These are phyloP conservation scores for Dorcus parallelipipedus DNA, from an alignment of 2,888 invertebrate genomes.

Conservation along the genomic window DNA sequence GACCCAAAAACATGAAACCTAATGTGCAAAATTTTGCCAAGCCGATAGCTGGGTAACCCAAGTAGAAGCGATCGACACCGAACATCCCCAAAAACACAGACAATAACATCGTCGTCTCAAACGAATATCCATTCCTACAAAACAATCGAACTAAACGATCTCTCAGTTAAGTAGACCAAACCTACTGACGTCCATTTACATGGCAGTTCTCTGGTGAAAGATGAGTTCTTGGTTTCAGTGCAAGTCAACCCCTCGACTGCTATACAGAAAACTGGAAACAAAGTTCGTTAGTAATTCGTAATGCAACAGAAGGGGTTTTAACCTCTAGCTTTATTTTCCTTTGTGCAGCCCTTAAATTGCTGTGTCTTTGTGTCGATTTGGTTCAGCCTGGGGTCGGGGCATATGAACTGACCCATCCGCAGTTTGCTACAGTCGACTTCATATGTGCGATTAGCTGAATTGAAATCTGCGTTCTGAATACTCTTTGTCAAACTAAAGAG, in stretches of 20 bases:
- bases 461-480: neutral
- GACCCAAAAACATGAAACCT: constrained; percentile 95
- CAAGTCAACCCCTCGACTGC: constrained; percentile 83
- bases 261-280: constrained; percentile 69
- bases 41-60: constrained; percentile 97
- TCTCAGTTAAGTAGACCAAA: neutral
- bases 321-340: constrained; percentile 80
- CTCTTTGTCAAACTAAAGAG: no score
- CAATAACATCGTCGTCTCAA: constrained; percentile 86
- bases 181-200: constrained; percentile 91
- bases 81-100: constrained; percentile 98
- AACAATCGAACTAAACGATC: neutral
- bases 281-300: constrained; percentile 5
- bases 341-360: constrained; percentile 75
- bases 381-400: constrained; percentile 71
- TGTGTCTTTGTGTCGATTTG: constrained; percentile 88
- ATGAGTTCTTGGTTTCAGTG: constrained; percentile 71
- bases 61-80: constrained; percentile 94
- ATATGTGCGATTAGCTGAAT: neutral
- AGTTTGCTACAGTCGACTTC: constrained; percentile 67
- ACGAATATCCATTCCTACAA: constrained; percentile 87
- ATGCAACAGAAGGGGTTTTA: constrained; percentile 20
- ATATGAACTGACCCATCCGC: constrained; percentile 76
- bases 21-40: constrained; percentile 91
- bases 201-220: constrained; percentile 77